A percentile compares a stretch with the other conserved stretches of the same genome.
These are phyloP conservation scores for Plagiodera versicolora DNA, from an alignment of 2,888 invertebrate genomes.

Conservation along the genomic window DNA sequence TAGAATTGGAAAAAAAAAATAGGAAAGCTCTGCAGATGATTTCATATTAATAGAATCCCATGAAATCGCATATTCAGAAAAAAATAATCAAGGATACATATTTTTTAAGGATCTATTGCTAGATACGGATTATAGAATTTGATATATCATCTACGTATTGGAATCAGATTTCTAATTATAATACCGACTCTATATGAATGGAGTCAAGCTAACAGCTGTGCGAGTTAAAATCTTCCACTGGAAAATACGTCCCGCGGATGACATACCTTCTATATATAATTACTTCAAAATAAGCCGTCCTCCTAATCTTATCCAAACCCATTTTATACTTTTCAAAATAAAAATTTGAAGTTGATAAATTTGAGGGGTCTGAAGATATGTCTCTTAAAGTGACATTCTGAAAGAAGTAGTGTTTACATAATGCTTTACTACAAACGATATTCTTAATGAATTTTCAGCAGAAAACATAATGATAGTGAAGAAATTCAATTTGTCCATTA, in stretches of 20 bases:
- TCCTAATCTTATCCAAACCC: conserved; percentile 32
- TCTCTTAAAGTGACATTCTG: no score
- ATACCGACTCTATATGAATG: conserved; percentile 40
- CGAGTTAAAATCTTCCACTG: conserved; percentile 38
- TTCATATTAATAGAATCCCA: conserved; percentile 8
- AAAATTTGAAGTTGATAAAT: conserved; percentile 16
- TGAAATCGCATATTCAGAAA: conserved; percentile 11
- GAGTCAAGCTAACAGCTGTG: conserved; percentile 40
- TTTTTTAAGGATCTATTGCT: conserved; percentile 12
- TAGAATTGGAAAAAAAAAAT: conserved; percentile 16
- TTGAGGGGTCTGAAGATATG: not conserved
- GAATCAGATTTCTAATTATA: conserved; percentile 39
- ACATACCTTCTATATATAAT: conserved; percentile 22
- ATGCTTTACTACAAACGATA: no score
- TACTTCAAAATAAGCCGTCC: conserved; percentile 30
- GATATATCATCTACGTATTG: conserved; percentile 24
- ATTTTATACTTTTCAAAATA: conserved; percentile 29
- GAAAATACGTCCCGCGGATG: conserved; percentile 35
- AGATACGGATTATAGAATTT: conserved; percentile 23
- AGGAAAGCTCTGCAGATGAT: conserved; percentile 17
- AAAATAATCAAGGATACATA: conserved; percentile 18
- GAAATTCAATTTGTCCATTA: no score
- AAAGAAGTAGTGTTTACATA: no score
- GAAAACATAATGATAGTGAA: no score
- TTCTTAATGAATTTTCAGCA: no score